Percentiles rank a stretch among this genome's conserved stretches.
These are phyloP conservation scores for Galago senegalensis DNA, from an alignment of 2,797 vertebrate genomes.

Conservation along the genomic window DNA sequence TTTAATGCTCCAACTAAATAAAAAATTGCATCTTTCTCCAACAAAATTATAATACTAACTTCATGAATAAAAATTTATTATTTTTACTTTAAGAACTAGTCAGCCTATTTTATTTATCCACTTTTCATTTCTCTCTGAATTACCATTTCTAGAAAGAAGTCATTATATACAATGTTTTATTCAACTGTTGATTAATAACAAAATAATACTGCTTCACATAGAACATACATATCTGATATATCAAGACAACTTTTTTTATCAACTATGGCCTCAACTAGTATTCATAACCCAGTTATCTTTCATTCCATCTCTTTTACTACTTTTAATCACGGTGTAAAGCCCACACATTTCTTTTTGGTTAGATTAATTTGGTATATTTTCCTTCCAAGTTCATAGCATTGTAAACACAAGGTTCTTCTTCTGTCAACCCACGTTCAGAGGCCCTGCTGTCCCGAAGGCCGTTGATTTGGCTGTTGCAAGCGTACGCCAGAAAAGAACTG, in stretches of 20 bases:
- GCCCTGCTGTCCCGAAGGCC: background rate
- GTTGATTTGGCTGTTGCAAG: slow-evolving; percentile 74
- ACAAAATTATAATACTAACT: slow-evolving; percentile 81
- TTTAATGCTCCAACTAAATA: background rate
- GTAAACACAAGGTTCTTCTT: slow-evolving; percentile 73
- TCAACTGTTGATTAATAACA: slow-evolving; percentile 50
- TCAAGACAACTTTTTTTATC: background rate
- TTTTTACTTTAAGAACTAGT: slow-evolving; percentile 60
- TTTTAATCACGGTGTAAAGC: slow-evolving; percentile 68
- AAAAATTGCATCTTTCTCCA: background rate
- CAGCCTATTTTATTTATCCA: slow-evolving; percentile 39
- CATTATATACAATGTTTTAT: slow-evolving; percentile 15
- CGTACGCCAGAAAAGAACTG: slow-evolving; percentile 71
- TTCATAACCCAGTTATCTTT: background rate
- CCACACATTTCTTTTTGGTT: slow-evolving; percentile 57
- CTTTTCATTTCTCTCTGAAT: slow-evolving; percentile 17
- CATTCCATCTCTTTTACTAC: background rate
- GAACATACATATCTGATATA: slow-evolving; percentile 26
- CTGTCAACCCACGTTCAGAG: slow-evolving; percentile 68
- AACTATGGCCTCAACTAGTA: background rate
- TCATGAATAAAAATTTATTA: slow-evolving; percentile 72
- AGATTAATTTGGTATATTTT: slow-evolving; percentile 49
- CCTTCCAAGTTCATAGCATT: slow-evolving; percentile 70
- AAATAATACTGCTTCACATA: slow-evolving; percentile 64
- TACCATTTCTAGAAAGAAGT: slow-evolving; percentile 67